Conservation (phyloP, 2,113 vertebrate genomes). For the Corythaeola cristata region DNA sequence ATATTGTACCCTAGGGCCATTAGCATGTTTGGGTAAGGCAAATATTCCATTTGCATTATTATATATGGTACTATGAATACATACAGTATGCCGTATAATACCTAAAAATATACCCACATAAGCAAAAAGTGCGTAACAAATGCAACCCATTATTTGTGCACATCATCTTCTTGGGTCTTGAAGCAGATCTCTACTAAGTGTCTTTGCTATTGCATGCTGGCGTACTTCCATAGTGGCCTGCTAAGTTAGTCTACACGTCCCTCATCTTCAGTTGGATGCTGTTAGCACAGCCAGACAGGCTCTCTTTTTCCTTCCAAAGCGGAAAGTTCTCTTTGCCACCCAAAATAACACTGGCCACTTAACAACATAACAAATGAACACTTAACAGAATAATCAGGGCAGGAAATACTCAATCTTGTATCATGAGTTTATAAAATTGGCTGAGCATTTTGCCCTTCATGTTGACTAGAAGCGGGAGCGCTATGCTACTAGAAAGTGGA, state of each 20-base stretch:
- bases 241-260: background rate
- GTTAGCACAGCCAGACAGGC: background rate
- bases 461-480: background rate
- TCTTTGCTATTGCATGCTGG: background rate
- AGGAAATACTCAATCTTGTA: background rate
- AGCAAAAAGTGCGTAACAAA: background rate
- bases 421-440: background rate
- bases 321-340: background rate
- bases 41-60: background rate
- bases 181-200: background rate
- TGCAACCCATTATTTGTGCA: background rate
- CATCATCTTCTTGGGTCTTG: background rate
- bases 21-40: background rate
- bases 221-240: background rate
- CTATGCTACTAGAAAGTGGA: background rate
- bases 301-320: background rate
- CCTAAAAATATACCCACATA: background rate
- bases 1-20: background rate
- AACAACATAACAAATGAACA: background rate
- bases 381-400: background rate
- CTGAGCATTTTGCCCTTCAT: background rate
- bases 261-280: background rate
- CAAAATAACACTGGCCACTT: background rate
- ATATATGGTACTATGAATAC: background rate
- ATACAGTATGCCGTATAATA: fast-evolving